Conservation (phyloP, 2,797 vertebrate genomes). For the Limosa lapponica region DNA sequence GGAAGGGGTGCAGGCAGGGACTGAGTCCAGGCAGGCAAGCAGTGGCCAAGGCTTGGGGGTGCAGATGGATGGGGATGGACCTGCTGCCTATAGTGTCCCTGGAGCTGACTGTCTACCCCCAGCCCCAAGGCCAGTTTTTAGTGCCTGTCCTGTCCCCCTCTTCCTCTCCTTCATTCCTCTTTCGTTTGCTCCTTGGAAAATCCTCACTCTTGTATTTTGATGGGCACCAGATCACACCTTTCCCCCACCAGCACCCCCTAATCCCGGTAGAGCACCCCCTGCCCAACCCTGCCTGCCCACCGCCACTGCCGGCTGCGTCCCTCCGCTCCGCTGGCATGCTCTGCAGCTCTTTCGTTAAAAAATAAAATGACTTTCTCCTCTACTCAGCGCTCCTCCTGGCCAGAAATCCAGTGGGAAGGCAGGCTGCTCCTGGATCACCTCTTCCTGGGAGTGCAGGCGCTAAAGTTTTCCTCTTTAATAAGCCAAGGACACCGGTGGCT, state of each 20-base stretch:
- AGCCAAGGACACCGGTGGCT: background rate
- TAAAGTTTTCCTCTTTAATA: background rate
- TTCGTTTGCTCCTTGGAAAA: background rate
- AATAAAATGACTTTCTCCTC: background rate
- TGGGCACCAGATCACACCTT: rapidly evolving
- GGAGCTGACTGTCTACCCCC: rapidly evolving
- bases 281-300: background rate
- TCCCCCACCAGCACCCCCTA: background rate
- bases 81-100: background rate
- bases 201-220: rapidly evolving
- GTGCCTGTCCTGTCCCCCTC: background rate
- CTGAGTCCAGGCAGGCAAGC: background rate
- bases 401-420: background rate
- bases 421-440: background rate
- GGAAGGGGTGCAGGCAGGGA: rapidly evolving
- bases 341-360: background rate
- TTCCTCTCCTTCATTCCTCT: background rate
- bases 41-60: too few species aligned
- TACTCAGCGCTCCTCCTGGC: background rate
- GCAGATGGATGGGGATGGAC: rapidly evolving
- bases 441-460: background rate
- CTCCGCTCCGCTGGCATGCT: background rate
- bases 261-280: background rate
- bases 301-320: background rate
- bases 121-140: rapidly evolving